Evolutionary conservation across 2,888 invertebrate genomes (phyloP).

Genomic region (Teleogryllus oceanicus): DNA sequence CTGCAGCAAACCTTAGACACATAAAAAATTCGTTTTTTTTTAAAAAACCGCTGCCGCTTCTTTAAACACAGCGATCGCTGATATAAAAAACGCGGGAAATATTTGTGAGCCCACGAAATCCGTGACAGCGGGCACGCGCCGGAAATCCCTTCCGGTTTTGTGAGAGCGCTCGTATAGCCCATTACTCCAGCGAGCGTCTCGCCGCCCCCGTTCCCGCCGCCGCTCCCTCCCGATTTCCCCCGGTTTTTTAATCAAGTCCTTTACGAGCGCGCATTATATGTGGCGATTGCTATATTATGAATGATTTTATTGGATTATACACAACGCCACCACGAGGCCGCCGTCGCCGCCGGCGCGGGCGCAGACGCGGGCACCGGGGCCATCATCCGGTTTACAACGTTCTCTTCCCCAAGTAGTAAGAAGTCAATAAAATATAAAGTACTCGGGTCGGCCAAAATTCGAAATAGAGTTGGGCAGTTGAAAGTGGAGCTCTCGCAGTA

Average conservation of each 20-base stretch:
- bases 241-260: neutral
- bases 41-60: no score
- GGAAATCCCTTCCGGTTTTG: neutral
- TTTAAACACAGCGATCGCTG: no score
- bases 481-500: neutral
- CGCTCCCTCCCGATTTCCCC: neutral
- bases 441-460: constrained; percentile 8
- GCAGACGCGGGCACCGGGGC: neutral
- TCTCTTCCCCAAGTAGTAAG: neutral
- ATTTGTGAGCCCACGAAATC: no score
- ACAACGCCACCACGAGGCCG: neutral
- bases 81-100: no score
- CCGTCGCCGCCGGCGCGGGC: neutral
- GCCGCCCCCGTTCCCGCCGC: neutral
- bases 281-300: constrained; percentile 18
- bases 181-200: neutral
- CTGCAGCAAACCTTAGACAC: no score
- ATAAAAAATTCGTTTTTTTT: no score
- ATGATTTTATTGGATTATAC: constrained; percentile 18
- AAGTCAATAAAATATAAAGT: constrained; percentile 9
- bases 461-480: neutral
- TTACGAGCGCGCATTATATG: neutral
- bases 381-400: neutral
- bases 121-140: neutral
- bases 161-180: neutral